Conservation (phyloP, 2,797 vertebrate species). For the Cetoscarus ocellatus region DNA sequence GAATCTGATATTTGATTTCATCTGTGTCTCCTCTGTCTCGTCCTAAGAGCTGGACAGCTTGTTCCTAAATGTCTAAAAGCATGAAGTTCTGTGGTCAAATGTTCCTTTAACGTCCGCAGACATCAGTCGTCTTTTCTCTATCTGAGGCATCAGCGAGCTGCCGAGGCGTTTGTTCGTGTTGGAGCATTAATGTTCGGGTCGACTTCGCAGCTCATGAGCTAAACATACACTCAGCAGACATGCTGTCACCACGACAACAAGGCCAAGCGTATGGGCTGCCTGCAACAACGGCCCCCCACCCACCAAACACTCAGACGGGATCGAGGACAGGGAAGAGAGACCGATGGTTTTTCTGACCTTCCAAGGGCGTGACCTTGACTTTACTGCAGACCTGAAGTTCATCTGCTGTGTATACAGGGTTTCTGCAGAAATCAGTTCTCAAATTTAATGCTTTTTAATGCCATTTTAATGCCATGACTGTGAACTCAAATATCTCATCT, state of each 20-base stretch:
- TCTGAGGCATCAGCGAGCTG: too few species aligned
- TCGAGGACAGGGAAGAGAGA: background rate
- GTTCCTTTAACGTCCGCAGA: background rate
- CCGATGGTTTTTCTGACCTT: conserved; percentile 16
- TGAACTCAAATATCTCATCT: too few species aligned
- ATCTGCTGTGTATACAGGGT: conserved; percentile 31
- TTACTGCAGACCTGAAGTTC: conserved; percentile 18
- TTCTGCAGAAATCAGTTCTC: background rate
- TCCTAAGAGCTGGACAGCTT: background rate
- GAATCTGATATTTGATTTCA: background rate
- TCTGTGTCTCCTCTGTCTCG: background rate
- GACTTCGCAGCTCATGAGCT: background rate
- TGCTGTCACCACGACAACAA: conserved; percentile 50
- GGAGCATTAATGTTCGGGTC: conserved; percentile 13
- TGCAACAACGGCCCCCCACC: background rate
- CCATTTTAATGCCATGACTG: too few species aligned
- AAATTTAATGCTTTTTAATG: too few species aligned
- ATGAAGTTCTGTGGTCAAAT: background rate
- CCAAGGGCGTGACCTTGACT: conserved; percentile 38
- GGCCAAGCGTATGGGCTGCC: background rate
- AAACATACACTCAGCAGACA: conserved; percentile 8
- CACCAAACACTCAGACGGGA: too few species aligned
- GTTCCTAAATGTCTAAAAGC: background rate
- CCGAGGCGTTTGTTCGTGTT: too few species aligned
- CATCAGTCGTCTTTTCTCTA: background rate